These are phyloP conservation scores for Babyrousa celebensis DNA, from an alignment of 2,797 vertebrate species.

Conservation along the genomic window DNA sequence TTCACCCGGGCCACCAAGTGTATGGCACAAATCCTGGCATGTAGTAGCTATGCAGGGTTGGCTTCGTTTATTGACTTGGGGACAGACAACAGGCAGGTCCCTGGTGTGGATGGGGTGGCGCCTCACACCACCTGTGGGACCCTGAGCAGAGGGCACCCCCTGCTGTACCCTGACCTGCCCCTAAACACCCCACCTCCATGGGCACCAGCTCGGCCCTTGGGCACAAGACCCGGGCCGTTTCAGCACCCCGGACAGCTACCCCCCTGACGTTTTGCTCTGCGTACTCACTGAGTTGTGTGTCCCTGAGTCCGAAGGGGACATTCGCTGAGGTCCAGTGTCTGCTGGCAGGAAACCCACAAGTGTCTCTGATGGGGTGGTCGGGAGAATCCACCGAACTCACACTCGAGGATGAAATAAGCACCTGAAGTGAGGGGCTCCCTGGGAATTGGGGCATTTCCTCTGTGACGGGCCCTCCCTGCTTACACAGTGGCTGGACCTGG, in stretches of 20 bases:
- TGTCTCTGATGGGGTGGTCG: not conserved
- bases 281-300: not conserved
- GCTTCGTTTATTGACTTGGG: not conserved
- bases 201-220: no score
- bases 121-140: not conserved
- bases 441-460: not conserved
- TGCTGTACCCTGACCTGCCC: not conserved
- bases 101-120: not conserved
- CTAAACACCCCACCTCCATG: fast-evolving
- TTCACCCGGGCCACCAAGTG: fast-evolving
- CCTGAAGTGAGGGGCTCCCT: fast-evolving
- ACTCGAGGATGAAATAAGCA: no score
- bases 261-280: no score
- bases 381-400: not conserved
- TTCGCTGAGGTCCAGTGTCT: no score
- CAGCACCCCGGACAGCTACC: fast-evolving
- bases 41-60: not conserved
- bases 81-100: not conserved
- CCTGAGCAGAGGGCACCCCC: not conserved
- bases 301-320: no score
- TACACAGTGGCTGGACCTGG: not conserved
- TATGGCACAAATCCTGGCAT: not conserved
- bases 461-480: not conserved
- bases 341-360: no score
- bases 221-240: fast-evolving